Conservation (phyloP, 2,113 vertebrate genomes). For the Bombycilla garrulus region DNA sequence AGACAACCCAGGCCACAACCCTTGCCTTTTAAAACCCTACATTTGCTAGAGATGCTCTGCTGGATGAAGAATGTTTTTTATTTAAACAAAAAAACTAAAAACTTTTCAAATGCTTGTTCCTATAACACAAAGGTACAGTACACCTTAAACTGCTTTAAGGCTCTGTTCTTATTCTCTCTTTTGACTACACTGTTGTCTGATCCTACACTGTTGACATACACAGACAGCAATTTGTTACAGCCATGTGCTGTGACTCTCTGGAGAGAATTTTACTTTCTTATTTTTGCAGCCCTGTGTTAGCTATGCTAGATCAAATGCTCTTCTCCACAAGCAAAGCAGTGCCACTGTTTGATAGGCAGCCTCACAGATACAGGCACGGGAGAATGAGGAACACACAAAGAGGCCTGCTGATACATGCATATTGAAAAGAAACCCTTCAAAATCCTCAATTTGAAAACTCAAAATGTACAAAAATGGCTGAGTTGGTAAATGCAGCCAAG, state of each 20-base stretch:
- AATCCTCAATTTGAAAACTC: not conserved
- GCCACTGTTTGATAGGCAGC: not conserved
- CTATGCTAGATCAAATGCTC: not conserved
- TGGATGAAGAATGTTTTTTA: not conserved
- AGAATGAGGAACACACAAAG: not conserved
- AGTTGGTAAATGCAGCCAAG: not conserved
- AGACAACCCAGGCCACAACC: not conserved
- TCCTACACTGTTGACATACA: not conserved
- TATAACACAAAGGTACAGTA: not conserved
- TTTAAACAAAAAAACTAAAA: not conserved
- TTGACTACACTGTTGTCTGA: not conserved
- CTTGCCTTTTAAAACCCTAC: not conserved
- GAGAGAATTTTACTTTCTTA: not conserved
- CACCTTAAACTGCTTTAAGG: not conserved
- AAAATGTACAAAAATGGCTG: not conserved
- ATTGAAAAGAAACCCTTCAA: not conserved
- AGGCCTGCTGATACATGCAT: not conserved
- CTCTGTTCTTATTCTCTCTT: not conserved
- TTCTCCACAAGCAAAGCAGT: not conserved
- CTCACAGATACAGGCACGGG: accelerated
- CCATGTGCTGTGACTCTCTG: not conserved
- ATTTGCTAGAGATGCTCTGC: not conserved
- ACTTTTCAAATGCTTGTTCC: not conserved
- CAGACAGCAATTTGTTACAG: not conserved
- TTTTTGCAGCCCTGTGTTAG: not conserved